Evolutionary conservation across 2,888 invertebrate species (phyloP).

Genomic region (Pachycephus smyrnensis): DNA sequence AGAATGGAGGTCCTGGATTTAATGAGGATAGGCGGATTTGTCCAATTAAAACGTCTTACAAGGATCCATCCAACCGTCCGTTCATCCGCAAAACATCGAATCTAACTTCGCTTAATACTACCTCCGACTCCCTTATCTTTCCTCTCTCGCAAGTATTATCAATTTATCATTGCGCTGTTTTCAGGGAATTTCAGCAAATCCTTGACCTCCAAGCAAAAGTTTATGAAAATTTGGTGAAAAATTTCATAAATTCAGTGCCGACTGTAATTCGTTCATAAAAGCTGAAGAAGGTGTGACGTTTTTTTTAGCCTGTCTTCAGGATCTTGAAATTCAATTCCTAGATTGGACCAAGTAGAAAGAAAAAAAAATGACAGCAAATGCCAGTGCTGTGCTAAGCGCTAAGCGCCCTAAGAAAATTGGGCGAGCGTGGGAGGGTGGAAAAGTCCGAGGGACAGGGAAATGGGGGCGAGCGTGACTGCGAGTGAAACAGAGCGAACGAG

Average conservation of each 20-base stretch:
- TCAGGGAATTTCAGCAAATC: background rate
- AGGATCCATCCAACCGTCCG: conserved; percentile 60
- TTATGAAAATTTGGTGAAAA: background rate
- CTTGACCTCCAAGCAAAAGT: background rate
- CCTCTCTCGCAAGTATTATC: background rate
- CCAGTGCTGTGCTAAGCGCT: background rate
- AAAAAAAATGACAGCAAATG: conserved; percentile 25
- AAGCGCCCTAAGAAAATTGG: conserved; percentile 52
- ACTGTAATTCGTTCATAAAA: background rate
- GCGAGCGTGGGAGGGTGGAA: conserved; percentile 19
- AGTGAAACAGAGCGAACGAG: background rate
- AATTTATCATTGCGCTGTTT: background rate
- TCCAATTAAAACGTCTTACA: conserved; percentile 68
- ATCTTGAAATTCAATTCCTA: background rate
- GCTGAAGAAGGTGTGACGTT: background rate
- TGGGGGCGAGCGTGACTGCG: background rate
- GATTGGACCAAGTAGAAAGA: background rate
- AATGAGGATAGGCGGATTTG: conserved; percentile 68
- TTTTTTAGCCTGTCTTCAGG: background rate
- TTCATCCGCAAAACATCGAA: conserved; percentile 60
- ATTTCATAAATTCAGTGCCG: background rate
- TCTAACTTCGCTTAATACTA: conserved; percentile 42
- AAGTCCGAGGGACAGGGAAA: background rate
- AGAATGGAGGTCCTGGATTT: conserved; percentile 52
- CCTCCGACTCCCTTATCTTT: background rate